phyloP scores from a whole-genome alignment of 1,140 invertebrate genomes.

The Lutraria rhynchaena region DNA sequence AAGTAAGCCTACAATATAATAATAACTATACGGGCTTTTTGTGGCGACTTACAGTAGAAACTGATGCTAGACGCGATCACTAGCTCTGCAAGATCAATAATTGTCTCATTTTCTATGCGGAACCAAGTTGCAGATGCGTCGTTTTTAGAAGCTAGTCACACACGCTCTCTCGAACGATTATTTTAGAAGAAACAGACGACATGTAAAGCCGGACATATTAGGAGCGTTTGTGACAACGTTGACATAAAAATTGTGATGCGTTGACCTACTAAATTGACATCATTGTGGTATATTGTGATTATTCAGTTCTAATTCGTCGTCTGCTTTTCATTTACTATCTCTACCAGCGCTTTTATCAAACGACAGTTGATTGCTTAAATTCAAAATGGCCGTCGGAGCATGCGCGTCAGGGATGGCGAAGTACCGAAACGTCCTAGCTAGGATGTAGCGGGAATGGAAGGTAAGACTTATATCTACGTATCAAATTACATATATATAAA shows the following conservation, averaged over 20 bases:
- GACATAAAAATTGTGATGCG: constrained; percentile 1
- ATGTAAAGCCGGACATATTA: constrained; percentile 10
- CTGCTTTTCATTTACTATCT: background rate
- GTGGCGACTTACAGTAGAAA: constrained; percentile 5
- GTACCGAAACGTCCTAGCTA: constrained; percentile 29
- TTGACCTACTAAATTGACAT: constrained; percentile 9
- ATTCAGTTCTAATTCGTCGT: background rate
- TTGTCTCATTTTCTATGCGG: constrained; percentile 47
- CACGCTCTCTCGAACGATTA: background rate
- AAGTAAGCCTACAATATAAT: constrained; percentile 17
- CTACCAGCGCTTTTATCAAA: background rate
- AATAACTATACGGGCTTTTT: constrained; percentile 22
- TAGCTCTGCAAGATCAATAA: constrained; percentile 7
- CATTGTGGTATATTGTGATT: constrained; percentile 11
- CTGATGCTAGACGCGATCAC: constrained; percentile 4
- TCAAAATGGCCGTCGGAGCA: constrained; percentile 43
- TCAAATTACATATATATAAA: too few species aligned
- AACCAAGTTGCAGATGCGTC: constrained; percentile 26
- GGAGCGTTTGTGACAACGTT: background rate
- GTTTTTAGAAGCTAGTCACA: constrained; percentile 35
- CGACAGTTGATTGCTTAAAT: constrained; percentile 28
- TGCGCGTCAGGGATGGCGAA: constrained; percentile 22
- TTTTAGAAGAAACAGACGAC: background rate
- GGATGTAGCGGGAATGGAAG: constrained; percentile 20
- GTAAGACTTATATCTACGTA: too few species aligned